Evolutionary conservation across 2,888 invertebrate species (phyloP), one percentile per base, ranked within the genome.

Genomic region (Cheilosia impressa): DNA sequence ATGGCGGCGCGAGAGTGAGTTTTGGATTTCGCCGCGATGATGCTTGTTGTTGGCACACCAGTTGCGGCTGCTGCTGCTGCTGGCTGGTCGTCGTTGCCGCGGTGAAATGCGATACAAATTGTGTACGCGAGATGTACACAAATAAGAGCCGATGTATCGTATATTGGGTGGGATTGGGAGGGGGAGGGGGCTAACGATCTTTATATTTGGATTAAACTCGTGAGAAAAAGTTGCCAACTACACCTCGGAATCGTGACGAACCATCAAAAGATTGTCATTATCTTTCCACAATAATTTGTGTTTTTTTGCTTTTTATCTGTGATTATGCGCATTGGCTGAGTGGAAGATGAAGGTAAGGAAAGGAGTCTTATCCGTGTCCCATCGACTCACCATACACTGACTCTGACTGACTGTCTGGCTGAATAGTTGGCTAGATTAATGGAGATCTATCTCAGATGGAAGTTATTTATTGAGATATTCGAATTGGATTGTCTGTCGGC

Each of bases 241-340:
- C 87, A 89, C 89, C 89, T 89, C 87, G 87, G 90, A 90, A 90
- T 91, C 91, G 91, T 91, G 91, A 91, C 90, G 90, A 90, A 90
- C 89, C 91, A 91, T 91, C 91, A 91, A 90, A 89, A 90, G 91
- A 91, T 91, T 91, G 91, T 91, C 91, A 91, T 91, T 91, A 91
- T 89, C 90, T 91, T 91, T 91, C 91, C 89, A 90, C 90, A 91
- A 91, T 91, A 91, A 91, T 91, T 90, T 91, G 89, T 90, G 89
- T 31, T 31, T 31, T 31, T 90, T 90, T 83, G 87, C 81, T 80
- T 87, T 84, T 76, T 82, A 80, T 75, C 78, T 87, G 71, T 62
- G 79, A 76, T 82, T 87, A 76, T 88, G 80, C 71, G 79, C 69
- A 63, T 79, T 79, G 73, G 69, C 57, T 76, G 63, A 79, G 73